A percentile compares a stretch with the other conserved stretches of the same genome.
phyloP scores from a whole-genome alignment of 2,113 vertebrate species.

The Epinephelus moara region DNA sequence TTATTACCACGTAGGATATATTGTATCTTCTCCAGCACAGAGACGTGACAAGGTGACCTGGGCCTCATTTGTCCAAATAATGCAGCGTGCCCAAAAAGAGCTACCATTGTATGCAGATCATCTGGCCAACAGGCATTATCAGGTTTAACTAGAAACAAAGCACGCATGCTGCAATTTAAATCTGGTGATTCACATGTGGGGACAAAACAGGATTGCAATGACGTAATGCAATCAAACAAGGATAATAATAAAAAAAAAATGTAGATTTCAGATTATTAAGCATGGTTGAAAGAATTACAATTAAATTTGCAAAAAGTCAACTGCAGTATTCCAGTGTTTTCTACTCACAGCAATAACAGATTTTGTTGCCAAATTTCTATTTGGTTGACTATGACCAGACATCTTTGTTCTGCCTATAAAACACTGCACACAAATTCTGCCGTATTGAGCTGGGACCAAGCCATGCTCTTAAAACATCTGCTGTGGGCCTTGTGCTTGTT shows the following conservation, averaged over 20 bases:
- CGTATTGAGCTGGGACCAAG: not conserved
- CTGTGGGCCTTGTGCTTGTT: not conserved
- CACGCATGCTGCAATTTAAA: not conserved
- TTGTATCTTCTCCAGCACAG: not conserved
- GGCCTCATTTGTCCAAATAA: not conserved
- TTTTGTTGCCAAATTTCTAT: not conserved
- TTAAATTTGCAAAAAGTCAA: not conserved
- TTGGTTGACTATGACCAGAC: not conserved
- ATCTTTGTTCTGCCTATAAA: not conserved
- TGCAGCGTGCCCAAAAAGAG: not conserved
- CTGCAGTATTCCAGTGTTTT: not conserved
- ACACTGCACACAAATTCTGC: not conserved
- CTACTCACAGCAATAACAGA: not conserved
- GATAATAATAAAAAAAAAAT: not conserved
- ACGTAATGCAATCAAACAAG: no score
- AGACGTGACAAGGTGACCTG: not conserved
- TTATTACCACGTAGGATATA: not conserved
- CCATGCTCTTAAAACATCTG: not conserved
- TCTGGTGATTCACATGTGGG: not conserved
- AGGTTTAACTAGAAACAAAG: not conserved
- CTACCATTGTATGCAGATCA: not conserved
- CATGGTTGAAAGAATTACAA: not conserved
- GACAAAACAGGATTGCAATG: not conserved
- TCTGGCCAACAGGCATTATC: not conserved
- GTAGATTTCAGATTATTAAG: not conserved